These are phyloP conservation scores for Verasper variegatus DNA, from an alignment of 2,113 vertebrate species.

Conservation along the genomic window DNA sequence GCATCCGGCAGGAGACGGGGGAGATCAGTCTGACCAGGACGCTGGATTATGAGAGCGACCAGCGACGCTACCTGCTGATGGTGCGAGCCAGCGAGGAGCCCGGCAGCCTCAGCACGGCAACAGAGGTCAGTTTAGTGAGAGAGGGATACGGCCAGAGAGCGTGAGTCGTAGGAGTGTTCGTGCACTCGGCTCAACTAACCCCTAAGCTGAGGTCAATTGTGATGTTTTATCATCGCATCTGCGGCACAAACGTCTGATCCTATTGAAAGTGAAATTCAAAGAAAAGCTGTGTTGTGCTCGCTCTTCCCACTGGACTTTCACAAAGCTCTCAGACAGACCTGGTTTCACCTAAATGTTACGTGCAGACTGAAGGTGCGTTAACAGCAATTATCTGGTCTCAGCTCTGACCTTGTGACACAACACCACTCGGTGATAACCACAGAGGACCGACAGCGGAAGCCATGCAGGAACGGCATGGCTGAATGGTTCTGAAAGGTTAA, in stretches of 20 bases:
- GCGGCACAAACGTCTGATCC: neutral
- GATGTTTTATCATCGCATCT: slow-evolving; percentile 21
- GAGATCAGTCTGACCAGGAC: slow-evolving; percentile 84
- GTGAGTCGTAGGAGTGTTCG: slow-evolving; percentile 1
- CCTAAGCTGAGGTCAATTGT: slow-evolving; percentile 10
- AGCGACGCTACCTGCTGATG: slow-evolving; percentile 86
- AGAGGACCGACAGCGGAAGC: slow-evolving; percentile 34
- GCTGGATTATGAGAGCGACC: slow-evolving; percentile 88
- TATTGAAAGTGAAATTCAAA: slow-evolving; percentile 25
- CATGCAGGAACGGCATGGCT: slow-evolving; percentile 46
- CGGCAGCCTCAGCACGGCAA: slow-evolving; percentile 82
- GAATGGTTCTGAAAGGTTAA: slow-evolving; percentile 60
- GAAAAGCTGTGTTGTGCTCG: neutral
- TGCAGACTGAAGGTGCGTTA: slow-evolving; percentile 22
- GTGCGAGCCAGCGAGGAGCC: slow-evolving; percentile 85
- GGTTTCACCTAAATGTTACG: neutral
- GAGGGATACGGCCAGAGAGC: neutral
- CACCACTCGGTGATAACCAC: slow-evolving; percentile 17
- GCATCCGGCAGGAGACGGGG: slow-evolving; percentile 82
- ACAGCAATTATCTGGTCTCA: slow-evolving; percentile 32
- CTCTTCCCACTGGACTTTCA: neutral
- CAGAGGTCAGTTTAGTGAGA: slow-evolving; percentile 81
- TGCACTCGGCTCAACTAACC: neutral
- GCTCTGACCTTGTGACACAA: slow-evolving; percentile 54
- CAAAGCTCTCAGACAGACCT: slow-evolving; percentile 3